Evolutionary conservation across 1,140 invertebrate species (phyloP).

Genomic region (Cyclina sinensis): DNA sequence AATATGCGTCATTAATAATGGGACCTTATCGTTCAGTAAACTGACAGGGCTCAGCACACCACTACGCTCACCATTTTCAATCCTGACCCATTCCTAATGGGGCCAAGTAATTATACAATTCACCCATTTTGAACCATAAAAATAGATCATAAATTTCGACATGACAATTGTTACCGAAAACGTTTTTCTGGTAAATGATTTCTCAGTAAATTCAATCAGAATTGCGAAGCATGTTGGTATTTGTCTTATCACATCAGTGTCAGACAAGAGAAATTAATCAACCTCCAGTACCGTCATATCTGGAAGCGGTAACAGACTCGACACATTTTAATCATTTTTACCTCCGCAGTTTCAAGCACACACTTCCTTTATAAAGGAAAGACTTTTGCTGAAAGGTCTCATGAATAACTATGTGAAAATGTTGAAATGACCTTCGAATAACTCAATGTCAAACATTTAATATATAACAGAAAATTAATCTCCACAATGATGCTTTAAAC

Average conservation of each 20-base stretch:
- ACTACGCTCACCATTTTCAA: constrained; percentile 48
- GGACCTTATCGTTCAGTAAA: constrained; percentile 57
- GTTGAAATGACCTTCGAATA: too few relatives aligned
- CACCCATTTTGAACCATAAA: constrained; percentile 46
- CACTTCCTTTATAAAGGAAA: too few relatives aligned
- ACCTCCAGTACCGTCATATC: neutral
- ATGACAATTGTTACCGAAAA: constrained; percentile 52
- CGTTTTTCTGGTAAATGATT: constrained; percentile 48
- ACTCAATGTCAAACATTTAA: too few relatives aligned
- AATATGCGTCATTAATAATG: constrained; percentile 68
- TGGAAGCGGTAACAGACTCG: too few relatives aligned
- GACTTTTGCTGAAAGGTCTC: too few relatives aligned
- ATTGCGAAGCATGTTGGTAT: constrained; percentile 29
- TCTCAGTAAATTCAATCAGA: constrained; percentile 45
- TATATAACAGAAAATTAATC: too few relatives aligned
- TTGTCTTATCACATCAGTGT: constrained; percentile 33
- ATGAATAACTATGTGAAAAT: too few relatives aligned
- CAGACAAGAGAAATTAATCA: constrained; percentile 22
- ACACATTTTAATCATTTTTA: too few relatives aligned
- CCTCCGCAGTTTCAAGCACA: too few relatives aligned
- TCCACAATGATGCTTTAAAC: too few relatives aligned
- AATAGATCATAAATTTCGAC: constrained; percentile 37
- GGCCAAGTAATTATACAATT: constrained; percentile 68
- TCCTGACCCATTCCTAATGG: constrained; percentile 63
- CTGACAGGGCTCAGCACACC: constrained; percentile 53